Conservation (phyloP, 2,888 invertebrate species). For the Stegana nigrithorax region DNA sequence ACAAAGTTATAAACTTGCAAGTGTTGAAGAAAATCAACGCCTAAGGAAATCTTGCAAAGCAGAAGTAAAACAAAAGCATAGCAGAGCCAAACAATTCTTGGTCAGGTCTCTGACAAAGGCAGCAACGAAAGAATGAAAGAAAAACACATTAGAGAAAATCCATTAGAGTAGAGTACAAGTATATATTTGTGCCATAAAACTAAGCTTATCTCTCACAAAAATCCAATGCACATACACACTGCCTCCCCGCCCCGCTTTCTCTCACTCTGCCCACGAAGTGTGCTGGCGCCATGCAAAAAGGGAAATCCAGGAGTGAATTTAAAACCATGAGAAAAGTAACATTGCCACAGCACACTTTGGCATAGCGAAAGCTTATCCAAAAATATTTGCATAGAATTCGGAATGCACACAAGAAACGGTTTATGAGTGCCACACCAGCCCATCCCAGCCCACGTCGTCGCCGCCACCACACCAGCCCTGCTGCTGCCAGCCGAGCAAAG, state of each 20-base stretch:
- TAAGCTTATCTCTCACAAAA: constrained; percentile 21
- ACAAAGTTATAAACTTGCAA: no score
- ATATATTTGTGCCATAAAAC: constrained; percentile 50
- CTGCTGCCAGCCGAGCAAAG: no score
- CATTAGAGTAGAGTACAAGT: constrained; percentile 51
- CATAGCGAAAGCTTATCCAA: constrained; percentile 42
- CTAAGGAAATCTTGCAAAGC: no score
- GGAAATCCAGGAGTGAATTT: constrained; percentile 41
- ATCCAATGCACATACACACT: no score
- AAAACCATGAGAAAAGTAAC: constrained; percentile 29
- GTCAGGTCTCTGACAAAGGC: no score
- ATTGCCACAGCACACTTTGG: constrained; percentile 8
- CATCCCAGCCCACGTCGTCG: background rate
- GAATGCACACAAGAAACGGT: constrained; percentile 48
- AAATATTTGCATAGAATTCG: constrained; percentile 58
- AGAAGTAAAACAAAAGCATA: no score
- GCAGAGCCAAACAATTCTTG: no score
- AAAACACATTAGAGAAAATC: constrained; percentile 34
- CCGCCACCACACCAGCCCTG: no score
- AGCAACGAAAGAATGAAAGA: background rate
- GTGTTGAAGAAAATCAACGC: no score
- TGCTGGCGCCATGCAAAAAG: constrained; percentile 19
- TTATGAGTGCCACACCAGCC: constrained; percentile 11
- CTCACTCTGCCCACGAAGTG: background rate
- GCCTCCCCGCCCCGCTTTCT: no score